These are phyloP conservation scores for Macrotus californicus DNA, from an alignment of 2,113 vertebrate genomes.

Conservation along the genomic window DNA sequence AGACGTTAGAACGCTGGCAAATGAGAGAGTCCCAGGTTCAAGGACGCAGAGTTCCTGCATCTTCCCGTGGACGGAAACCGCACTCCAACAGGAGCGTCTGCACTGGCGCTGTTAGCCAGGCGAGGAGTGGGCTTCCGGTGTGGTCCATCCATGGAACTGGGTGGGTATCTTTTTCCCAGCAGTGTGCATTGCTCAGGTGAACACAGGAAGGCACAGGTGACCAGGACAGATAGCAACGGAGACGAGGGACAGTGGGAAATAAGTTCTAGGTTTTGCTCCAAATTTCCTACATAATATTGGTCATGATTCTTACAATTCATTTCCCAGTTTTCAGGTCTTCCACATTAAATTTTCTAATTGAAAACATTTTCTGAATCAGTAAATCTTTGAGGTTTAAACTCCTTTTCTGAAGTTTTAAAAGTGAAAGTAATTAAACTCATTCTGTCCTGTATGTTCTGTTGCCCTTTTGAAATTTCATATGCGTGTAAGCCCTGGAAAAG, in stretches of 20 bases:
- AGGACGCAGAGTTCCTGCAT: neutral
- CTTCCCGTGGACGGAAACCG: neutral
- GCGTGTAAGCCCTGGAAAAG: neutral
- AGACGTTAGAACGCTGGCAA: neutral
- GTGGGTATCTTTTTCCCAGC: neutral
- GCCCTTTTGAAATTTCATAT: neutral
- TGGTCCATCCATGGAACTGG: neutral
- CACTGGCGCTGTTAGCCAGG: accelerated
- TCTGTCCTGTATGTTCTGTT: neutral
- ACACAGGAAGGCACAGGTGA: neutral
- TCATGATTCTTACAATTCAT: neutral
- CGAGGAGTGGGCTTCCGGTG: neutral
- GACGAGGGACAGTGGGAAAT: neutral
- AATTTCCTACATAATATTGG: neutral
- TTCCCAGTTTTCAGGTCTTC: neutral
- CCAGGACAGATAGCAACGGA: neutral
- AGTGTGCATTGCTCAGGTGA: neutral
- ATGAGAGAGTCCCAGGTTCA: neutral
- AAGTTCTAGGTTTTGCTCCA: neutral
- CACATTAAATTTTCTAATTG: neutral
- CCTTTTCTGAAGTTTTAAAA: neutral
- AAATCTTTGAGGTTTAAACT: neutral
- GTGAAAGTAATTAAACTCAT: neutral
- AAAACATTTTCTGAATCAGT: neutral
- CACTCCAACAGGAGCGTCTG: neutral